phyloP scores from a whole-genome alignment of 2,888 invertebrate species.

The Chrysina gloriosa region DNA sequence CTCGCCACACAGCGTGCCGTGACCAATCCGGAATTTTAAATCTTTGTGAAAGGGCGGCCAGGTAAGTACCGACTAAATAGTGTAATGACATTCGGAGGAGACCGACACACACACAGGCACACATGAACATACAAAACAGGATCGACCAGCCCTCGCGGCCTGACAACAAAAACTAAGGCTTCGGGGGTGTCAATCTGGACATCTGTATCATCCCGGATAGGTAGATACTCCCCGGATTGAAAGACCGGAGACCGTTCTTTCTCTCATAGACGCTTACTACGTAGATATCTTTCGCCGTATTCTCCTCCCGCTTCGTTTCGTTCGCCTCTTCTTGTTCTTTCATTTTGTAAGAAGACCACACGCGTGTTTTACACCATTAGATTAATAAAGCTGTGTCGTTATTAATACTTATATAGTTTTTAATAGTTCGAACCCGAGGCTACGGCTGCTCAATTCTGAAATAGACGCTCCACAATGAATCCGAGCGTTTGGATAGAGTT shows the following conservation, averaged over 20 bases:
- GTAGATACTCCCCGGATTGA: background rate
- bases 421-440: slow-evolving; percentile 61
- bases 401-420: slow-evolving; percentile 64
- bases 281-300: slow-evolving; percentile 14
- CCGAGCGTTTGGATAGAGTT: slow-evolving; percentile 33
- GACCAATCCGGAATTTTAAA: slow-evolving; percentile 58
- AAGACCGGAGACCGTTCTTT: background rate
- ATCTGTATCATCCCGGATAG: slow-evolving; percentile 31
- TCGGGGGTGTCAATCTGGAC: slow-evolving; percentile 33
- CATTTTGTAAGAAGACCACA: slow-evolving; percentile 56
- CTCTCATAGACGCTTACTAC: background rate
- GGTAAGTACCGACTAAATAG: slow-evolving; percentile 43
- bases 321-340: slow-evolving; percentile 17
- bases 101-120: slow-evolving; percentile 12
- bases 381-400: slow-evolving; percentile 64
- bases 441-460: slow-evolving; percentile 49
- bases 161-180: slow-evolving; percentile 27
- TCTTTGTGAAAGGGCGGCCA: slow-evolving; percentile 42
- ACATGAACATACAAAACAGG: background rate
- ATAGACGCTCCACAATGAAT: slow-evolving; percentile 33
- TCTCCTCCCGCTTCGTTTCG: background rate
- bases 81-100: slow-evolving; percentile 33
- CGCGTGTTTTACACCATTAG: slow-evolving; percentile 63
- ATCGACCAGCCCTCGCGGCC: slow-evolving; percentile 23
- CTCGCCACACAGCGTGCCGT: slow-evolving; percentile 60